Evolutionary conservation across 1,140 invertebrate genomes (phyloP), one percentile per base, ranked within the genome.

Genomic region (Colletes gigas): DNA sequence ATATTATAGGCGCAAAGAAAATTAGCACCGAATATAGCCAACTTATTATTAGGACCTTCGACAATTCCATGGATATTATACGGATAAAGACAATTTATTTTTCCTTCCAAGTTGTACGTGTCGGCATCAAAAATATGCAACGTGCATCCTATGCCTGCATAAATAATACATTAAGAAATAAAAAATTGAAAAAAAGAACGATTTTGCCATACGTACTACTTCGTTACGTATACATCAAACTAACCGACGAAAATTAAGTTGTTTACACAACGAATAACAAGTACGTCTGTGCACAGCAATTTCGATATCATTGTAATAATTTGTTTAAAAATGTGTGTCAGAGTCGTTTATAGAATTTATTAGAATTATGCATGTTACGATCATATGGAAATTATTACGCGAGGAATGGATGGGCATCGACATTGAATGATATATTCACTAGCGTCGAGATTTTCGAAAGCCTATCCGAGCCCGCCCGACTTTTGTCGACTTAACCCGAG

Each of bases 31-130:
- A 92, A 94, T 52, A 95, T 70, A 55, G 94, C 87, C 47, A 94
- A 71, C 73, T 88, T 88, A 69, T 92, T 87, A 30, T 86, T 75
- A 39, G 81, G 67, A 74, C 86, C 83, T 78, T 88, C 83, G 19
- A 90, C 76, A 75, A 95, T 94, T 39, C 92, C 93, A 89, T 94
- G 92, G 83, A 95, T 94, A 88, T 94, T 93, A 82, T 93, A 90
- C 2, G 92, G 90, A 81, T 93, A 84, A 72, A 93, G 90, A 70
- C 92, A 88, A 71, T 92, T 69, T 70, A 89, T 77, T 87, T 92
- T 92, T n/a, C 68, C 17, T 44, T 92, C 70, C 17, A 94, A 80
- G 76, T 91, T 67, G 14, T 82, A 83, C 59, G 78, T 90, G 0
- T 52, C 87, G 72, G 79, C 74, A 8, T 92, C 70, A 73, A 91